Percentiles rank a stretch among this genome's conserved stretches.
Evolutionary conservation across 2,797 vertebrate species (phyloP).

Genomic region (Myotis pilosus): DNA sequence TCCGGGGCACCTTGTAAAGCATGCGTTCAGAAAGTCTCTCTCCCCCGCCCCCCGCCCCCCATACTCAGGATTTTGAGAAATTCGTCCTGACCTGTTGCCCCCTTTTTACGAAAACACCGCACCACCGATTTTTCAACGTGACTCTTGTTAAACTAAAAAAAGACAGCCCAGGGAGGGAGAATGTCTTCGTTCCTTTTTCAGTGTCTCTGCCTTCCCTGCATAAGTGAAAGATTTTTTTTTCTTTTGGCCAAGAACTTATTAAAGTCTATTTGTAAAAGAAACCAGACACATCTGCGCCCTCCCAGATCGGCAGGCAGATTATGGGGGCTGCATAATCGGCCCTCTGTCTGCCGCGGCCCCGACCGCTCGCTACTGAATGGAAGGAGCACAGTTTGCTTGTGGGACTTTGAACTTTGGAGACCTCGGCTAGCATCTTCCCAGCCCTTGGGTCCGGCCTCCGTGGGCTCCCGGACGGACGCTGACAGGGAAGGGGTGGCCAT

Average conservation of each 20-base stretch:
- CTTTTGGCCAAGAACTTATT: conserved; percentile 64
- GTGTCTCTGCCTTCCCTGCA: conserved; percentile 45
- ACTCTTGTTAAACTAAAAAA: conserved; percentile 19
- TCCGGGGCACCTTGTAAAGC: conserved; percentile 40
- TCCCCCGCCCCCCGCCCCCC: not conserved
- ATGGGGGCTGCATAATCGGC: conserved; percentile 72
- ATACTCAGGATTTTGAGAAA: not conserved
- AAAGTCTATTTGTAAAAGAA: conserved; percentile 78
- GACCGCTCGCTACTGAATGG: conserved; percentile 63
- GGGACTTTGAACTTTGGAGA: conserved; percentile 76
- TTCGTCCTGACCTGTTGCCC: conserved; percentile 23
- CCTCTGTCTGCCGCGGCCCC: conserved; percentile 72
- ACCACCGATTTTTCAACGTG: not conserved
- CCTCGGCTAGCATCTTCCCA: conserved; percentile 60
- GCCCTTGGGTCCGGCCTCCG: conserved; percentile 57
- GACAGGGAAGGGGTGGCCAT: not conserved
- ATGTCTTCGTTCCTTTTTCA: conserved; percentile 40
- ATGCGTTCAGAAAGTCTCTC: not conserved
- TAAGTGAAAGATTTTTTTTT: conserved; percentile 49
- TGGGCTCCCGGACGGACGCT: conserved; percentile 38
- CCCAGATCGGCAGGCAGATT: conserved; percentile 77
- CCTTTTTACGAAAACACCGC: conserved; percentile 63
- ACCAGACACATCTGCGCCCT: conserved; percentile 78
- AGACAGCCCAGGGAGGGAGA: not conserved
- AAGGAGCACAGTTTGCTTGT: conserved; percentile 69